Evolutionary conservation across 2,888 invertebrate genomes (phyloP).

Genomic region (Fragum whitleyi): DNA sequence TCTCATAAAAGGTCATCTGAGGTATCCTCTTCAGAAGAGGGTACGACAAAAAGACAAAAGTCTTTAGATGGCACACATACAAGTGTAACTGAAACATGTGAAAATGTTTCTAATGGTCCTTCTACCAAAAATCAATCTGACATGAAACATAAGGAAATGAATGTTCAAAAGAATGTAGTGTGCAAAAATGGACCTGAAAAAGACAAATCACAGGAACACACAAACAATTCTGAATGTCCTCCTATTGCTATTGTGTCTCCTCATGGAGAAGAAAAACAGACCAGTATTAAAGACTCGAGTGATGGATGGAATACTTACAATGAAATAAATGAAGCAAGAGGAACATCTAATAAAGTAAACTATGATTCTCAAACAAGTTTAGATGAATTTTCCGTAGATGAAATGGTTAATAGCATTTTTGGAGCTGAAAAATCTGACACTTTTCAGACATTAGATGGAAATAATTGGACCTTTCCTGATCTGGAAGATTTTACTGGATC

Average conservation of each 20-base stretch:
- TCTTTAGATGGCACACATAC: too few species aligned
- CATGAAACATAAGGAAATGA: too few species aligned
- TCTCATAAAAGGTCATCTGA: too few species aligned
- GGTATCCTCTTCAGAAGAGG: too few species aligned
- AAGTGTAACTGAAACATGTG: too few species aligned
- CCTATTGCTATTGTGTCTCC: slow-evolving; percentile 29
- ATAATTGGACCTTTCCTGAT: slow-evolving; percentile 15
- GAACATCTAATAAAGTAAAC: neutral
- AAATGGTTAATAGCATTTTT: slow-evolving; percentile 11
- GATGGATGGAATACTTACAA: neutral
- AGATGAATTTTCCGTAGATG: slow-evolving; percentile 4
- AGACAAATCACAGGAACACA: neutral
- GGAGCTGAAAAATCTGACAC: slow-evolving; percentile 10
- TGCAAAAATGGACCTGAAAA: too few species aligned
- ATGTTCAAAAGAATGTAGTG: too few species aligned
- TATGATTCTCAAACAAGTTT: neutral
- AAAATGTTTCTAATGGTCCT: too few species aligned
- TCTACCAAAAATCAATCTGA: too few species aligned
- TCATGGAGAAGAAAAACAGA: neutral
- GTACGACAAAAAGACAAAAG: too few species aligned
- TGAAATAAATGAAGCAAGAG: neutral
- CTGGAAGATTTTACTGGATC: neutral
- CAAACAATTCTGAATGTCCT: neutral
- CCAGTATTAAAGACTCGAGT: neutral
- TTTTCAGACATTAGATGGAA: slow-evolving; percentile 27